Base-by-base conservation (phyloP, 2,113 vertebrate species). In the Sphaerodactylus townsendi region DNA sequence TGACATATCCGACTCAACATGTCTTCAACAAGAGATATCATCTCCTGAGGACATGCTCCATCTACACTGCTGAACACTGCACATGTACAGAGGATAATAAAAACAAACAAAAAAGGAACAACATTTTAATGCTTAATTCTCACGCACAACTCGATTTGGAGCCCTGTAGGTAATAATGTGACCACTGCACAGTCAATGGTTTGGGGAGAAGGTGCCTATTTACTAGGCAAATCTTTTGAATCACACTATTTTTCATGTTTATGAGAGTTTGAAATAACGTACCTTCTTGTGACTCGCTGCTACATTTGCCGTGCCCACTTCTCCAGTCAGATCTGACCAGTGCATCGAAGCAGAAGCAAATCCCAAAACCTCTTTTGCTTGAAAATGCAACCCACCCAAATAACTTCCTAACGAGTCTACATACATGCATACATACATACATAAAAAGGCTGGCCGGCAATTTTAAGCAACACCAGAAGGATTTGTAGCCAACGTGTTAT, bases 61-160 rank as follows among this genome's bases (percentile, higher is more conserved):
- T 68, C 68, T 56, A 35, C 30, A 92, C 5, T 90, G 50, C 2
- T 41, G 39, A 89, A 74, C 79, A 59, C 59, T 53, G n/a, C 13
- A 85, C 39, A 62, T 9, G 81, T 70, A 33, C 4, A 2, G 14
- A 2, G 33, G 33, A 35, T n/a, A n/a, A n/a, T n/a, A n/a, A n/a
- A n/a, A n/a, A n/a, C n/a, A 19, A 5, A 11, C 5, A 19, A 37
- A 81, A 75, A 82, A 75, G 69, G 3, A n/a, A n/a, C 39, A 72
- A 56, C 75, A 84, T 85, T 81, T 65, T 87, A 74, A 92, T 41
- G 14, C 48, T 83, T 86, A 59, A 23, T 86, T 86, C 44, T 19
- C 30, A 77, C 2, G 25, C n/a, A 2, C 48, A 50, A 50, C n/a
- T n/a, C n/a, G n/a, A n/a, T n/a, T n/a, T n/a, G n/a, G n/a, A n/a